A percentile compares a stretch with the other conserved stretches of the same genome.
These are phyloP conservation scores for Helleia helle DNA, from an alignment of 2,888 invertebrate species.

Conservation along the genomic window DNA sequence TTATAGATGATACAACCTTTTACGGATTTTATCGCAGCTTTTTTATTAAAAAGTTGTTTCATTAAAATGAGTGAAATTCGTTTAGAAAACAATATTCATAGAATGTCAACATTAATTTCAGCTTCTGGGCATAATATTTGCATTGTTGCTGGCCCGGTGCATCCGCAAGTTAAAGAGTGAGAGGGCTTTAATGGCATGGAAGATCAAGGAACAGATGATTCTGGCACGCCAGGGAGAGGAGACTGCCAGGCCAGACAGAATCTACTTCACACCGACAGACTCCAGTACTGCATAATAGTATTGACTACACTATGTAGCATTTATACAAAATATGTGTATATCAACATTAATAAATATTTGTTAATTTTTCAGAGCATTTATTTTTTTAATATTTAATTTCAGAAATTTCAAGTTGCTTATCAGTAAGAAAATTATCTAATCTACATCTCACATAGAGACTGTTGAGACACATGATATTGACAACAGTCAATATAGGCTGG, in stretches of 20 bases:
- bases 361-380: not conserved
- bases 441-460: too few relatives aligned
- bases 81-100: too few relatives aligned
- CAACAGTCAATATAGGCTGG: too few relatives aligned
- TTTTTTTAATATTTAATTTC: too few relatives aligned
- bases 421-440: too few relatives aligned
- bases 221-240: slow-evolving; percentile 40
- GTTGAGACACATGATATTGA: too few relatives aligned
- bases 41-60: too few relatives aligned
- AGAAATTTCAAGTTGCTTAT: too few relatives aligned
- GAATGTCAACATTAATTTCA: slow-evolving; percentile 58
- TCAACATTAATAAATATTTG: not conserved
- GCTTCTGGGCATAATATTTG: slow-evolving; percentile 90
- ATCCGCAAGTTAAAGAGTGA: slow-evolving; percentile 85
- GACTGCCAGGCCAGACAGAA: slow-evolving; percentile 17
- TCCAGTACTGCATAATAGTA: slow-evolving; percentile 30
- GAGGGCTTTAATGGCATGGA: slow-evolving; percentile 78
- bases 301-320: not conserved
- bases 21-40: too few relatives aligned
- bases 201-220: slow-evolving; percentile 73
- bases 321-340: not conserved
- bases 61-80: too few relatives aligned
- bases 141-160: slow-evolving; percentile 88
- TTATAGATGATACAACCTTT: too few relatives aligned
- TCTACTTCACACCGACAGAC: slow-evolving; percentile 38